Evolutionary conservation across 1,140 invertebrate species (phyloP), one percentile per base, ranked within the genome.

Genomic region (Psilanteris sp.): DNA sequence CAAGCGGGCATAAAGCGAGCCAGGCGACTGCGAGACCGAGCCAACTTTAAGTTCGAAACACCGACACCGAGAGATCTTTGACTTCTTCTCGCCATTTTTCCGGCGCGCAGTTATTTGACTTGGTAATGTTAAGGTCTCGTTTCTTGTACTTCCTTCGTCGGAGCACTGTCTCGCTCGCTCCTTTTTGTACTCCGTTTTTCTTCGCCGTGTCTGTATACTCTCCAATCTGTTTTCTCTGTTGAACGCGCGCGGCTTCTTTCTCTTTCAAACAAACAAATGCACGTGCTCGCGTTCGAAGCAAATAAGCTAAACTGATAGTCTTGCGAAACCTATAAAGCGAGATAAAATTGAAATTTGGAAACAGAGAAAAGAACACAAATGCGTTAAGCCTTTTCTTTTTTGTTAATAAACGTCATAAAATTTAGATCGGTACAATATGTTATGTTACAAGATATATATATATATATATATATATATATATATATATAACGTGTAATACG

Each of bases 71-170:
- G 66, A 81, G 83, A 85, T 86, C 81, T 78, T 85, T 83, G 81
- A 85, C 82, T 86, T 54, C 61, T 71, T 64, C 71, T 71, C 76
- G 77, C 77, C 80, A 82, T 86, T 85, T 85, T 85, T 82, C 81
- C 79, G 75, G 32, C 68, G 72, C 43, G 71, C 80, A 70, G 71
- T 79, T 87, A 86, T 86, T 87, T 88, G 86, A 87, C 82, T 88
- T 88, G 86, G 84, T 88, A 87, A 87, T 88, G 64, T 78, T 77
- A 77, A 81, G 81, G 80, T 83, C 82, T 83, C 80, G 81, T 83
- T 80, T 75, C 55, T 70, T 72, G 62, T 66, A 66, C 68, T 57
- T 76, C 37, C 61, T 76, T 59, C 34, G 50, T 24, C 43, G 32
- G 31, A 32, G n/a, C 18, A n/a, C 9, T 22, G 1, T 57, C 57